Percentiles rank a stretch among this genome's conserved stretches.
Conservation (phyloP, 2,888 invertebrate species). For the Polia nebulosa region DNA sequence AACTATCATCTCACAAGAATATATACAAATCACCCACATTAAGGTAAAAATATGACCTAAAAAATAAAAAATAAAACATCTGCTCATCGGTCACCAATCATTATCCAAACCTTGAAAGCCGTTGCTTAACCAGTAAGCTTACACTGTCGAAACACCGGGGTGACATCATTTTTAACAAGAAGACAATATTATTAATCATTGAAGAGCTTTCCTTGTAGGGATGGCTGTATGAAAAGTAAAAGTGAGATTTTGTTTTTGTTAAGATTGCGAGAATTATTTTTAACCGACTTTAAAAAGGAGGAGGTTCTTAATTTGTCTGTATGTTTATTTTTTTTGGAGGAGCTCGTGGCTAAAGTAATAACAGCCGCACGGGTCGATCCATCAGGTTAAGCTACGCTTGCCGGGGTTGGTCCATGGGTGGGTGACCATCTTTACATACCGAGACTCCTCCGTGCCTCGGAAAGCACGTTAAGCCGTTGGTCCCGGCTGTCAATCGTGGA, state of each 20-base stretch:
- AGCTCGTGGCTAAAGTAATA: too few relatives aligned
- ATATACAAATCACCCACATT: not conserved
- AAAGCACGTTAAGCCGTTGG: too few relatives aligned
- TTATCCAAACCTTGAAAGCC: conserved; percentile 55
- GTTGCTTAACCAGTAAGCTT: conserved; percentile 55
- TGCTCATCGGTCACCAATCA: conserved; percentile 52
- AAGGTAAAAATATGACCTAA: conserved; percentile 4
- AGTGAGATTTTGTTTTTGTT: not conserved
- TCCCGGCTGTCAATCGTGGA: too few relatives aligned
- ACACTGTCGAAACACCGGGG: conserved; percentile 11
- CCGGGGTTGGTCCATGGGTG: too few relatives aligned
- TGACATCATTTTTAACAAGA: conserved; percentile 57
- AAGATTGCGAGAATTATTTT: too few relatives aligned
- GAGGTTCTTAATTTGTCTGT: too few relatives aligned
- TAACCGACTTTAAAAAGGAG: too few relatives aligned
- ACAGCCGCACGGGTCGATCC: too few relatives aligned
- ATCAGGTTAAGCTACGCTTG: too few relatives aligned
- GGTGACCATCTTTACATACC: too few relatives aligned
- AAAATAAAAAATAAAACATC: conserved; percentile 12
- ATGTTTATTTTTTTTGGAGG: too few relatives aligned
- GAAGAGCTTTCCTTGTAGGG: conserved; percentile 19
- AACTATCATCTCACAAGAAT: not conserved
- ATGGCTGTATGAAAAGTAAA: not conserved
- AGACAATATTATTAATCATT: conserved; percentile 52
- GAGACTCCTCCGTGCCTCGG: too few relatives aligned